Percentiles rank a stretch among this genome's conserved stretches.
Conservation (phyloP, 2,113 vertebrate species). For the Progne subis region DNA sequence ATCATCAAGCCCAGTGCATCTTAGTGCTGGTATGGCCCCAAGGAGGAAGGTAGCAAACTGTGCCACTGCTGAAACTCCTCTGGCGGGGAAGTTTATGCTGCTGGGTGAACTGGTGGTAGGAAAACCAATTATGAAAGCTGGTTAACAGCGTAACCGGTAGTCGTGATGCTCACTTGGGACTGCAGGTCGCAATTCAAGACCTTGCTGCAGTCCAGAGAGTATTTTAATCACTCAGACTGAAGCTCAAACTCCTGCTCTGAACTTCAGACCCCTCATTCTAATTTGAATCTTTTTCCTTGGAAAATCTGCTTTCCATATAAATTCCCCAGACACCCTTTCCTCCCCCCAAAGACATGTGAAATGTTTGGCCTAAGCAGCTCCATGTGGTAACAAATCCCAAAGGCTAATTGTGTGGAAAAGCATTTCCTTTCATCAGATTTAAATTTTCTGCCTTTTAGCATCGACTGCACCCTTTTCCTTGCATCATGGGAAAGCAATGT, state of each 20-base stretch:
- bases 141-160: fast-evolving
- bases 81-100: not conserved
- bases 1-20: not conserved
- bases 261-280: not conserved
- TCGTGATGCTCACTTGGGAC: not conserved
- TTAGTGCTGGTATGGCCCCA: not conserved
- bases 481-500: slow-evolving; percentile 60
- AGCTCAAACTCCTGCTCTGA: not conserved
- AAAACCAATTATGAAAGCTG: not conserved
- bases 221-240: not conserved
- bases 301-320: slow-evolving; percentile 43
- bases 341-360: not conserved
- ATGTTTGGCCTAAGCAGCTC: slow-evolving; percentile 40
- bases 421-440: slow-evolving; percentile 68
- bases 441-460: slow-evolving; percentile 59
- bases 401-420: slow-evolving; percentile 57
- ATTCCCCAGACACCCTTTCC: slow-evolving; percentile 9
- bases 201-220: not conserved
- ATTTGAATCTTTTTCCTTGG: not conserved
- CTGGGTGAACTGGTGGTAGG: not conserved
- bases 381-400: slow-evolving; percentile 63
- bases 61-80: not conserved
- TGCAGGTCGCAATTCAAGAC: not conserved
- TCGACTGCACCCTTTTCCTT: slow-evolving; percentile 45
- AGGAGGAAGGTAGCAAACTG: not conserved